These are phyloP conservation scores for Tychaedon coryphoeus DNA, from an alignment of 2,113 vertebrate genomes.

Conservation along the genomic window DNA sequence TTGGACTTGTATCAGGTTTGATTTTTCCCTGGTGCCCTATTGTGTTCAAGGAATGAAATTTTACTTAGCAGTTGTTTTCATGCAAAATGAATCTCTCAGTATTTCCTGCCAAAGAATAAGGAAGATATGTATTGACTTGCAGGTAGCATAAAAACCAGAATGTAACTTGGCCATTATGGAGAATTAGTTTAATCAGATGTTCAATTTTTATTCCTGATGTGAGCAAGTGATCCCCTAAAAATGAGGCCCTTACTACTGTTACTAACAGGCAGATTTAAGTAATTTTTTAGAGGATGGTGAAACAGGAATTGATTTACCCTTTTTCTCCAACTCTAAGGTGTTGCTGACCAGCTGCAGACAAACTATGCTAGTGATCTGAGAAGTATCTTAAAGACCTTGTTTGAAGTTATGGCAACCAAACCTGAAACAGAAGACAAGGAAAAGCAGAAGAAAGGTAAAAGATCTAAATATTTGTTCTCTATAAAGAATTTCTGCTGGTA, in stretches of 20 bases:
- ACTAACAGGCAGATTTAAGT: background rate
- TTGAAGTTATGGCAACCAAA: constrained; percentile 98
- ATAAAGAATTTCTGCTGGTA: background rate
- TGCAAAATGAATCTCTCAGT: background rate
- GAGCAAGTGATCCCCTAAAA: background rate
- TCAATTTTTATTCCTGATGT: background rate
- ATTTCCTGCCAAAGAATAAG: background rate
- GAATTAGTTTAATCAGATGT: background rate
- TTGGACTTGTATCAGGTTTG: background rate
- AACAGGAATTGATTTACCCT: background rate
- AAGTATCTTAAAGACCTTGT: constrained; percentile 95
- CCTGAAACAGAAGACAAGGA: constrained; percentile 85
- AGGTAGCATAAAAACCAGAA: background rate
- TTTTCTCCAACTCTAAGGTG: constrained; percentile 77
- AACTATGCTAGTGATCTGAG: constrained; percentile 97
- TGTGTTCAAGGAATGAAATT: background rate
- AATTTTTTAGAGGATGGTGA: background rate
- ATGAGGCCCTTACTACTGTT: background rate
- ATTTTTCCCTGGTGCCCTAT: background rate
- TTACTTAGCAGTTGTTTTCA: background rate
- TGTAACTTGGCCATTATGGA: background rate
- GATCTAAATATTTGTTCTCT: background rate
- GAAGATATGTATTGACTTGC: background rate
- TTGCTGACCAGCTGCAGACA: constrained; percentile 97
- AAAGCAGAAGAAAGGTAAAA: constrained; percentile 87